A percentile compares a stretch with the other conserved stretches of the same genome.
Conservation (phyloP, 2,113 vertebrate genomes). For the Cygnus buccinator region DNA sequence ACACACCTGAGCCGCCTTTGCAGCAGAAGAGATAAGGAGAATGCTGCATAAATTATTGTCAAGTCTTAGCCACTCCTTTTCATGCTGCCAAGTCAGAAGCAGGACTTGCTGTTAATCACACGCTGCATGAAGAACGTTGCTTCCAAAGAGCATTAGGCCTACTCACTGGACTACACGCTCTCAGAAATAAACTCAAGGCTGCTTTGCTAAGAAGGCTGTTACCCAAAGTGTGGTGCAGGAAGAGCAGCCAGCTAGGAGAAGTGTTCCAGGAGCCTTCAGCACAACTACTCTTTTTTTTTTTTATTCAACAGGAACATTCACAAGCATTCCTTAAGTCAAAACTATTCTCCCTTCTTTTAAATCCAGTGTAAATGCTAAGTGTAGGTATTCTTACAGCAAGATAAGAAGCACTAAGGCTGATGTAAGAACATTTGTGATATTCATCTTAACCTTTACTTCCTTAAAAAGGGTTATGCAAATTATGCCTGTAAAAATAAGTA, state of each 20-base stretch:
- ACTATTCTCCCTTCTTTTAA: background rate
- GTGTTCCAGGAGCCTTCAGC: background rate
- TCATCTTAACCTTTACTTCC: background rate
- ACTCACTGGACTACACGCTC: background rate
- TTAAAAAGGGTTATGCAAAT: background rate
- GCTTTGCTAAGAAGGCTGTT: background rate
- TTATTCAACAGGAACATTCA: background rate
- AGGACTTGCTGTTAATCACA: background rate
- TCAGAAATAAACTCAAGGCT: background rate
- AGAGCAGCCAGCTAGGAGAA: background rate
- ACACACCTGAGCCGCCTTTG: background rate
- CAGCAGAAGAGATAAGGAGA: background rate
- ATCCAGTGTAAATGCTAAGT: background rate
- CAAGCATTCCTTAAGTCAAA: background rate
- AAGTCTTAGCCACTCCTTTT: background rate
- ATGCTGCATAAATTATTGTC: background rate
- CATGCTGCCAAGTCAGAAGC: background rate
- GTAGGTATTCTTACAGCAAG: background rate
- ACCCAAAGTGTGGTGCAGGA: background rate
- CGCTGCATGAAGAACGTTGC: background rate
- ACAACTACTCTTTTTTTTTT: background rate
- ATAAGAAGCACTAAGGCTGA: background rate
- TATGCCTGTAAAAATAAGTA: background rate
- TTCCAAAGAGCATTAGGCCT: background rate
- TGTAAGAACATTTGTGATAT: background rate